These are phyloP conservation scores for Agriopis marginaria DNA, from an alignment of 2,888 invertebrate genomes.

Conservation along the genomic window DNA sequence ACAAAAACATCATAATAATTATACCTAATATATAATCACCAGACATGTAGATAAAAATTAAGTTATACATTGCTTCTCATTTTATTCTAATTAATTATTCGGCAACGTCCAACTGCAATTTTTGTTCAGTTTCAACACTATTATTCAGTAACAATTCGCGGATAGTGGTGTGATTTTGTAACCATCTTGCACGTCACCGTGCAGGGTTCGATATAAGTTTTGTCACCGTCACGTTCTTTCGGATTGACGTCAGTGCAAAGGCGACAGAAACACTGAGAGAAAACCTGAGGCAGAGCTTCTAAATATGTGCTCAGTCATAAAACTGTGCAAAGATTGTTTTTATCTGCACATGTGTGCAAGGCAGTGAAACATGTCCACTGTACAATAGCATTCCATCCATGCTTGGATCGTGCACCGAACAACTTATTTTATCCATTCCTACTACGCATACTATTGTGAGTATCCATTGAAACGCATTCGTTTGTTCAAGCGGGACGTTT, in stretches of 20 bases:
- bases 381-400: constrained; percentile 63
- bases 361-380: constrained; percentile 50
- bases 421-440: constrained; percentile 34
- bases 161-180: not conserved
- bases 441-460: constrained; percentile 42
- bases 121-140: not conserved
- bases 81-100: not conserved
- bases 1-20: too few species aligned
- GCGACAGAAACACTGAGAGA: too few species aligned
- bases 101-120: not conserved
- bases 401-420: constrained; percentile 41
- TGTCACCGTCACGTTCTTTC: too few species aligned
- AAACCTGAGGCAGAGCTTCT: not conserved
- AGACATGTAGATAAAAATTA: too few species aligned
- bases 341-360: constrained; percentile 55
- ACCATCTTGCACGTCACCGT: too few species aligned
- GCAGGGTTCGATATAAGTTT: too few species aligned
- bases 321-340: constrained; percentile 29
- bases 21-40: too few species aligned
- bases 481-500: constrained; percentile 42
- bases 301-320: constrained; percentile 8
- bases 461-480: constrained; percentile 43
- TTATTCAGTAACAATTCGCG: not conserved
- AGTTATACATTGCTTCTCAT: not conserved
- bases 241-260: too few species aligned